These are phyloP conservation scores for Micromesistius poutassou DNA, from an alignment of 2,797 vertebrate species.

Conservation along the genomic window DNA sequence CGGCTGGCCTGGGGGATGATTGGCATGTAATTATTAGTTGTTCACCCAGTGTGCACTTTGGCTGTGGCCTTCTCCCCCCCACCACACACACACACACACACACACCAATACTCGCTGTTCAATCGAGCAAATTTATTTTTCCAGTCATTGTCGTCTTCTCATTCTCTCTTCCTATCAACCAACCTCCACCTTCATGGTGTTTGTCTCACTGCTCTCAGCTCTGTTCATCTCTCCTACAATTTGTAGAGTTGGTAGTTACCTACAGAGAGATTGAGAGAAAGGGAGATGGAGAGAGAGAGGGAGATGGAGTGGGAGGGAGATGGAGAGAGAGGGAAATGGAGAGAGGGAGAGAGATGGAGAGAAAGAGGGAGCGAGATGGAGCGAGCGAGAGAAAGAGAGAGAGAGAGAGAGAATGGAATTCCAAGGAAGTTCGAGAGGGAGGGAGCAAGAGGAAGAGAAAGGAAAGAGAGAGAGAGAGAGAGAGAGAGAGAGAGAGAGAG, in stretches of 20 bases:
- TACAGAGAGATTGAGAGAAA: not conserved
- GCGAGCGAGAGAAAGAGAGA: too few relatives aligned
- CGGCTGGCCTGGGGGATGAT: conserved; percentile 67
- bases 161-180: conserved; percentile 29
- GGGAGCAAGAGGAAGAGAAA: too few relatives aligned
- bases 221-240: conserved; percentile 4
- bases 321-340: not conserved
- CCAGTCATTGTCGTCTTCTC: conserved; percentile 2
- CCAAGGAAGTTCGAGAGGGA: not conserved
- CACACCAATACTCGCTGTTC: not conserved
- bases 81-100: conserved; percentile 8
- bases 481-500: too few relatives aligned
- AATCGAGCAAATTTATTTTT: conserved; percentile 39
- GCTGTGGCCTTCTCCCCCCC: conserved; percentile 28
- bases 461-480: too few relatives aligned
- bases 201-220: conserved; percentile 22
- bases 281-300: not conserved
- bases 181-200: conserved; percentile 11
- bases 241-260: not conserved
- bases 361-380: too few relatives aligned
- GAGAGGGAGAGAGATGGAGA: not conserved
- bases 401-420: too few relatives aligned
- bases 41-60: conserved; percentile 54
- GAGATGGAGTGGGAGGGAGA: not conserved
- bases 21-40: conserved; percentile 74